Evolutionary conservation across 2,888 invertebrate genomes (phyloP), one percentile per base, ranked within the genome.

Genomic region (Tipula vernalis): DNA sequence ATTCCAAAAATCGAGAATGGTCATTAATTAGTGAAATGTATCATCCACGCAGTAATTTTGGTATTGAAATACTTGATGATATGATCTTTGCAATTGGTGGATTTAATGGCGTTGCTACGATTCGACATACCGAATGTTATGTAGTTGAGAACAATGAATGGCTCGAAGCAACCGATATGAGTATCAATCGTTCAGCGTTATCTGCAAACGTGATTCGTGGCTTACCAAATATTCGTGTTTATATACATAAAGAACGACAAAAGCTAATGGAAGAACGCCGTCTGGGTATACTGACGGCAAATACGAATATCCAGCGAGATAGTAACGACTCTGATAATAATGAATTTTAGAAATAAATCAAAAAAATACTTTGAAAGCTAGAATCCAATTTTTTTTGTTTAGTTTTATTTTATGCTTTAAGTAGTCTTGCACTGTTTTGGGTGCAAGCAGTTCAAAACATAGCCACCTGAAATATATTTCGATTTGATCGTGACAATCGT

Each of bases 21-120:
- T 93, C 94, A 0, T 93, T 94, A 0, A 96, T 97, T 84, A 95
- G 96, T 0, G 96, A 96, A 91, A 98, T 98, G 98, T 96, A 95
- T 91, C 96, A 96, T 90, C 96, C 97, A 0, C 93, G 98, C 47
- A 98, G 98, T 90, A 98, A 98, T 92, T 98, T 98, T 90, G 98
- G 97, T 39, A 95, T 97, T 36, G 97, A 96, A 90, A 96, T 98
- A 0, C 97, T 98, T 87, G 98, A 98, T 90, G 98, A 98, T 90
- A 96, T 96, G 96, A 96, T 98, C 87, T 98, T 98, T 90, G 97
- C 96, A 0, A 97, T 98, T 89, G 98, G 98, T 0, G 98, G 98
- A 10, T 98, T 97, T 91, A 98, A 98, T 90, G 98, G 98, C 0
- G 96, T 96, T 87, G 97, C 97, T 0, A 98, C 98, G 0, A 98